phyloP scores from a whole-genome alignment of 92 coral and sea anemone species.

The Bergia puertoricense region DNA sequence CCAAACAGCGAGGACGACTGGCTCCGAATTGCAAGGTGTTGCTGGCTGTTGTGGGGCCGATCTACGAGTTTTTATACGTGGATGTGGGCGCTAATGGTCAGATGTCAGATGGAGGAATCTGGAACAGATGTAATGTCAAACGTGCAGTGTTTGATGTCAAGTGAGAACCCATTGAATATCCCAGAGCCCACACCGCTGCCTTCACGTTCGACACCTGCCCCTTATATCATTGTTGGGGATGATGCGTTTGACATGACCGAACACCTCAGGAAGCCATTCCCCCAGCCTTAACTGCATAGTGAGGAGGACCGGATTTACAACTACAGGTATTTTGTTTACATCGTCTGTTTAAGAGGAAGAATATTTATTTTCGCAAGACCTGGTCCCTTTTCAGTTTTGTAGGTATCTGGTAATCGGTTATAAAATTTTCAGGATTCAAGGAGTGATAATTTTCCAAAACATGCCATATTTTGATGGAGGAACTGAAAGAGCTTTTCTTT shows the following conservation, averaged over 20 bases:
- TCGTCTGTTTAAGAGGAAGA: no score
- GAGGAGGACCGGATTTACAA: conserved; percentile 25
- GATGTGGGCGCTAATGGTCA: conserved; percentile 15
- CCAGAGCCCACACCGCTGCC: conserved; percentile 7
- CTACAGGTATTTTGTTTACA: conserved; percentile 10
- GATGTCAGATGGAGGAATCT: conserved; percentile 7
- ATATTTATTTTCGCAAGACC: no score
- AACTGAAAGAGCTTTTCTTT: no score
- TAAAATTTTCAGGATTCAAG: no score
- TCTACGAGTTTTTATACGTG: conserved; percentile 12
- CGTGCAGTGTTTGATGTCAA: background rate
- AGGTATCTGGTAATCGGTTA: no score
- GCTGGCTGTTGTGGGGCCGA: conserved; percentile 4
- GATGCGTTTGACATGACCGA: background rate
- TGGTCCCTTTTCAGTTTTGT: no score
- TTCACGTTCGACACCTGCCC: background rate
- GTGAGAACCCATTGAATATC: background rate
- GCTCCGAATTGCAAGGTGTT: background rate
- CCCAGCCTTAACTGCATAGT: background rate
- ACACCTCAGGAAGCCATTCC: conserved; percentile 7
- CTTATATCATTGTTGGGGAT: conserved; percentile 3
- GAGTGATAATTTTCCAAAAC: no score
- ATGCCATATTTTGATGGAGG: no score
- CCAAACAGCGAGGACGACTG: background rate
- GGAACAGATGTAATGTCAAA: background rate